phyloP scores from a whole-genome alignment of 1,140 invertebrate genomes.

The fruit fly (Drosophila melanogaster) region DNA sequence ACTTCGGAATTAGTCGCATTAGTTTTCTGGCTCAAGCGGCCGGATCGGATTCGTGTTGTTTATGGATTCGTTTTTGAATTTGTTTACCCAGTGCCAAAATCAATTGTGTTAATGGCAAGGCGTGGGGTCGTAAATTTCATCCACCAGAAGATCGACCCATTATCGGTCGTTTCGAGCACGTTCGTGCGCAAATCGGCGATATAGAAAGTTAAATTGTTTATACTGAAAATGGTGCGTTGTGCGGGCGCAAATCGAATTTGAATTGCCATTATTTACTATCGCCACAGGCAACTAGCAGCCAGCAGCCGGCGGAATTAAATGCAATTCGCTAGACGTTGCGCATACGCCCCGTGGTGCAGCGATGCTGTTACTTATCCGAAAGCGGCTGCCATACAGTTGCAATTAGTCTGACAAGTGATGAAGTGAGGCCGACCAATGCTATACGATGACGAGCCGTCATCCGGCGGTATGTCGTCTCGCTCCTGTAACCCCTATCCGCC shows the following conservation, averaged over 20 bases:
- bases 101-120: conserved; percentile 71
- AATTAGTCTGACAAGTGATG: conserved; percentile 75
- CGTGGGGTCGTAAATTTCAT: conserved; percentile 61
- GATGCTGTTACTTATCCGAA: conserved; percentile 45
- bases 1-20: conserved; percentile 64
- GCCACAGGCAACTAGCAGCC: not conserved
- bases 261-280: conserved; percentile 15
- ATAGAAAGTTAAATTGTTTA: conserved; percentile 52
- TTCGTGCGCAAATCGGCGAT: conserved; percentile 37
- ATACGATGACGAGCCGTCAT: conserved; percentile 50
- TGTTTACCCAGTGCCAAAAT: conserved; percentile 56
- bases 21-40: conserved; percentile 34
- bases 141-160: conserved; percentile 10
- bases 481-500: not conserved
- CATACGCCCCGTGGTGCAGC: conserved; percentile 42
- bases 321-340: conserved; percentile 47
- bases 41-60: conserved; percentile 18
- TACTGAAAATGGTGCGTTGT: conserved; percentile 21
- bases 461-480: conserved; percentile 43
- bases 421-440: conserved; percentile 40
- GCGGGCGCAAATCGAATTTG: conserved; percentile 30
- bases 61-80: conserved; percentile 28
- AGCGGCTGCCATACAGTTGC: conserved; percentile 49
- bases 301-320: conserved; percentile 21
- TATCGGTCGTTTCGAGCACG: conserved; percentile 26